phyloP scores from a whole-genome alignment of 2,797 vertebrate species.

The Lagorchestes hirsutus region DNA sequence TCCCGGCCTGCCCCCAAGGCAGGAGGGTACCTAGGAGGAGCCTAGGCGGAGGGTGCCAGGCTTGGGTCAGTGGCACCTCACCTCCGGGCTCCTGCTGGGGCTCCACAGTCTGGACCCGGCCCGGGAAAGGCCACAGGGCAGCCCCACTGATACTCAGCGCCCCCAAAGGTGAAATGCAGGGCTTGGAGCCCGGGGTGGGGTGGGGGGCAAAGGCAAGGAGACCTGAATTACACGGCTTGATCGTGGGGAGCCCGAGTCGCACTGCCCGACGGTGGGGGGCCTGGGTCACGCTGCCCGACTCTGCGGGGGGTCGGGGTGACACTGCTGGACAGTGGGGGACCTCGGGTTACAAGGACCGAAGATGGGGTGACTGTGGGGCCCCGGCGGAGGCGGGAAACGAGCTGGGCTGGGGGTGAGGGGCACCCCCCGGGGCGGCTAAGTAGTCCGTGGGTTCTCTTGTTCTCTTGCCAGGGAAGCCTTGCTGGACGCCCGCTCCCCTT shows the following conservation, averaged over 20 bases:
- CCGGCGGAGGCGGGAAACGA: not conserved
- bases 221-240: not conserved
- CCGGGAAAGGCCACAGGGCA: not conserved
- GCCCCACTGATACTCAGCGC: not conserved
- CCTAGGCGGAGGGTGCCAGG: not conserved
- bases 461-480: not conserved
- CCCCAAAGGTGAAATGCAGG: not conserved
- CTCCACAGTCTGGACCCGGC: not conserved
- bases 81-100: not conserved
- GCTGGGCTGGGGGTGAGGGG: not conserved
- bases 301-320: not conserved
- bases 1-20: not conserved
- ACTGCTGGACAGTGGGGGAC: not conserved
- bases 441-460: not conserved
- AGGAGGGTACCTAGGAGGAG: not conserved
- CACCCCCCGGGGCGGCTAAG: not conserved
- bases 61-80: too few species aligned
- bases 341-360: not conserved
- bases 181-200: not conserved
- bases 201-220: not conserved
- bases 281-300: too few species aligned
- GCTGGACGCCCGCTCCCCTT: rapidly evolving
- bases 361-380: not conserved
- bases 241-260: too few species aligned
- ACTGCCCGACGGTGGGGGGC: too few species aligned